Evolutionary conservation across 2,888 invertebrate genomes (phyloP).

Genomic region (Dolichomitus sp.): DNA sequence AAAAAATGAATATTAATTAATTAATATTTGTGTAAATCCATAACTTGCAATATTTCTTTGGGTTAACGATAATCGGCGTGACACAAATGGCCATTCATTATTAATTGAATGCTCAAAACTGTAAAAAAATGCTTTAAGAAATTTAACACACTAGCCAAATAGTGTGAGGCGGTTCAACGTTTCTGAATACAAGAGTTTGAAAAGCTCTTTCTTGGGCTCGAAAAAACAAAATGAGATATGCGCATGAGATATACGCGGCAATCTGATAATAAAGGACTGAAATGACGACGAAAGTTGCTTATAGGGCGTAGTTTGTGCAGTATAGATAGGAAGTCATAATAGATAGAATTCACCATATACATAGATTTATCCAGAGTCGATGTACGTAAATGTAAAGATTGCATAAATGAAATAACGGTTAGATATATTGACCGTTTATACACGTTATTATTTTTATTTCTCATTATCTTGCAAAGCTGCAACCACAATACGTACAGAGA

Average conservation of each 20-base stretch:
- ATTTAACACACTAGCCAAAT: too few species aligned
- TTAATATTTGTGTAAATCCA: too few species aligned
- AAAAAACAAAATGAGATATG: conserved; percentile 7
- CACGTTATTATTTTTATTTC: background rate
- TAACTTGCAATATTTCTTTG: too few species aligned
- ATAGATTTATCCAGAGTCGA: conserved; percentile 54
- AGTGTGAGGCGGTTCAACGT: background rate
- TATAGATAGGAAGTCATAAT: conserved; percentile 14
- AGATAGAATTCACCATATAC: conserved; percentile 33
- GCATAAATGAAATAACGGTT: conserved; percentile 16
- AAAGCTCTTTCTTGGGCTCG: background rate
- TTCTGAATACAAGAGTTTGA: background rate
- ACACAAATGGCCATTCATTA: too few species aligned
- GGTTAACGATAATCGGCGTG: too few species aligned
- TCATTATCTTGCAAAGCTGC: background rate
- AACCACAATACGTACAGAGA: background rate
- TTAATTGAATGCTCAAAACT: too few species aligned
- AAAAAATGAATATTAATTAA: too few species aligned
- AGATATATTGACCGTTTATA: conserved; percentile 3
- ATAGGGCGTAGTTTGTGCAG: conserved; percentile 25
- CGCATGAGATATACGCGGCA: conserved; percentile 1
- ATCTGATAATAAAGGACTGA: conserved; percentile 37
- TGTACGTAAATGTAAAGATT: conserved; percentile 45
- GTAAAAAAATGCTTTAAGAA: too few species aligned
- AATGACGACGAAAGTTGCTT: conserved; percentile 55